These are phyloP conservation scores for Haemorhous mexicanus DNA, from an alignment of 2,113 vertebrate species.

Conservation along the genomic window DNA sequence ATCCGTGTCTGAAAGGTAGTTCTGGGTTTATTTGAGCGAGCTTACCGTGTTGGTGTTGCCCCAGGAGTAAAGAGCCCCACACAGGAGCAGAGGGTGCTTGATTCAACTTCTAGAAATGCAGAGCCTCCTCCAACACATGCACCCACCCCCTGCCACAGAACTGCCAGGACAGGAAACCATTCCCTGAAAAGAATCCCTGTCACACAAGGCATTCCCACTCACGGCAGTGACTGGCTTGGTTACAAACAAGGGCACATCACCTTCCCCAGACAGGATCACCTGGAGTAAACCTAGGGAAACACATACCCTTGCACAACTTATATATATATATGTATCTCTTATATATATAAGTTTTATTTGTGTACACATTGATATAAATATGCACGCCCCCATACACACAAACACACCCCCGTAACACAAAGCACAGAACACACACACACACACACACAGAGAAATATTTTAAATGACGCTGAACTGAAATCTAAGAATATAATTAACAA, in stretches of 20 bases:
- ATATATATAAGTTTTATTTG: conserved; percentile 58
- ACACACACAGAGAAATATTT: neutral
- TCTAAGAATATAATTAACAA: conserved; percentile 48
- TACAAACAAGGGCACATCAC: neutral
- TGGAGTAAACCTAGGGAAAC: conserved; percentile 42
- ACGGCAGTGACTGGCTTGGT: neutral
- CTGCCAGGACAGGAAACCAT: neutral
- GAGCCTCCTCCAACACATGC: neutral
- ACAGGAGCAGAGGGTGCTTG: neutral
- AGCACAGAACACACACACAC: conserved; percentile 3
- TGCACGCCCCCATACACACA: neutral
- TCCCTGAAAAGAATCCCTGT: neutral
- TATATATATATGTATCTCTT: conserved; percentile 10
- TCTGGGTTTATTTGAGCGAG: neutral
- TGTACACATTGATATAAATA: conserved; percentile 51
- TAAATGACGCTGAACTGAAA: conserved; percentile 34
- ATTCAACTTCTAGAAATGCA: neutral
- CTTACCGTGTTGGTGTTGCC: neutral
- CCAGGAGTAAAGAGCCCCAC: neutral
- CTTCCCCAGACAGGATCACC: neutral
- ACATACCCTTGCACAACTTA: conserved; percentile 36
- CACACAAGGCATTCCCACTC: accelerated
- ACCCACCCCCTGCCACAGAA: neutral
- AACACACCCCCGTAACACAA: neutral
- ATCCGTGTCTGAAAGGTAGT: neutral